Conservation (phyloP, 2,888 invertebrate species). For the Anthophora plumipes region DNA sequence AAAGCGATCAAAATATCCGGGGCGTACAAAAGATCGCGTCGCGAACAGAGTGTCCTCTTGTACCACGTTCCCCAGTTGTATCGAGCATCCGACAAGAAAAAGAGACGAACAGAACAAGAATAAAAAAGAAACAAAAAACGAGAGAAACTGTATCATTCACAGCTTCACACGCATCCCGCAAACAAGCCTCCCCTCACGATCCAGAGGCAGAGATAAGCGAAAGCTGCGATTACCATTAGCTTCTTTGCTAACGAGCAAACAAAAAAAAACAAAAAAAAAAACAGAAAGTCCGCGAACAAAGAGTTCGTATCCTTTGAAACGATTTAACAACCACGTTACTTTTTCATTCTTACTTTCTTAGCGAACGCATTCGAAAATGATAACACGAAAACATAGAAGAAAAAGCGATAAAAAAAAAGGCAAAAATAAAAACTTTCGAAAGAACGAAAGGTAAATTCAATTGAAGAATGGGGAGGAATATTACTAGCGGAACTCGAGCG, state of each 20-base stretch:
- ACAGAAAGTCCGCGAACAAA: background rate
- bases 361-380: background rate
- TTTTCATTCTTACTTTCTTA: background rate
- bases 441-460: background rate
- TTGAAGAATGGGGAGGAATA: background rate
- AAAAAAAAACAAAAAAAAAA: too few species aligned
- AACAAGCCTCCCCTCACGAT: conserved; percentile 1
- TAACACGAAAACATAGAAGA: background rate
- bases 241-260: background rate
- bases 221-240: conserved; percentile 1
- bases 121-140: background rate
- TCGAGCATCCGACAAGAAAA: background rate
- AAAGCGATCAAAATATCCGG: background rate
- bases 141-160: background rate
- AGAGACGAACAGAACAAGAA: background rate
- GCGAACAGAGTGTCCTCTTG: background rate
- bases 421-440: background rate
- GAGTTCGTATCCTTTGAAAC: background rate
- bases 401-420: background rate
- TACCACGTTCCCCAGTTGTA: background rate
- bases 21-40: background rate
- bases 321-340: background rate
- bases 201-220: conserved; percentile 8
- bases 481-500: conserved; percentile 28
- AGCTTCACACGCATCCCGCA: conserved; percentile 6